phyloP scores from a whole-genome alignment of 2,113 vertebrate species.

The Myocastor coypus region DNA sequence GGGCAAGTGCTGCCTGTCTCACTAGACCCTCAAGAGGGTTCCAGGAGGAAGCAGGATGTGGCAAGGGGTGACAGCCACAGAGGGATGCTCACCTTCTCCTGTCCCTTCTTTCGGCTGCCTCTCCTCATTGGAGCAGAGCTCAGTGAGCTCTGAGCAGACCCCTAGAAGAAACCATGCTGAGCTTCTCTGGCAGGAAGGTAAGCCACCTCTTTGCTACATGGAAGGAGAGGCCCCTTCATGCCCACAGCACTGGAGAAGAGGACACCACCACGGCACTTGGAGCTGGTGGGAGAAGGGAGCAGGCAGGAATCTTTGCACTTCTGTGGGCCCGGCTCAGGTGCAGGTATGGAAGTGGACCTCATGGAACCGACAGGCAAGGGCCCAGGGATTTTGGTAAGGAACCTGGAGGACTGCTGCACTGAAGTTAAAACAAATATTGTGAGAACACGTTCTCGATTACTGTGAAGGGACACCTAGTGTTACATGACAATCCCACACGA shows the following conservation, averaged over 20 bases:
- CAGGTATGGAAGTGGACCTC: accelerated
- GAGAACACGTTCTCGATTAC: not conserved
- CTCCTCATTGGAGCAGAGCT: accelerated
- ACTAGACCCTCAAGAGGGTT: not conserved
- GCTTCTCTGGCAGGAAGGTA: not conserved
- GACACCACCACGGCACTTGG: not conserved
- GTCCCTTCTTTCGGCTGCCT: accelerated
- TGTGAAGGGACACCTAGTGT: not conserved
- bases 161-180: not conserved
- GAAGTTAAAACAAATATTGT: not conserved
- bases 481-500: not conserved
- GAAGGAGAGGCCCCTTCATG: not conserved
- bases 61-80: accelerated
- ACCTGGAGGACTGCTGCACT: not conserved
- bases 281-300: accelerated
- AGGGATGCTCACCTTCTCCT: too few relatives aligned
- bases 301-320: accelerated
- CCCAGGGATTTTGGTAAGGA: not conserved
- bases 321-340: accelerated
- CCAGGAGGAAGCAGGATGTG: not conserved
- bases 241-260: not conserved
- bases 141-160: not conserved
- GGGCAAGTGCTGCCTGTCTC: too few relatives aligned
- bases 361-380: accelerated
- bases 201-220: not conserved